Conservation (phyloP, 2,113 vertebrate genomes). For the Tetraodon nigroviridis region DNA sequence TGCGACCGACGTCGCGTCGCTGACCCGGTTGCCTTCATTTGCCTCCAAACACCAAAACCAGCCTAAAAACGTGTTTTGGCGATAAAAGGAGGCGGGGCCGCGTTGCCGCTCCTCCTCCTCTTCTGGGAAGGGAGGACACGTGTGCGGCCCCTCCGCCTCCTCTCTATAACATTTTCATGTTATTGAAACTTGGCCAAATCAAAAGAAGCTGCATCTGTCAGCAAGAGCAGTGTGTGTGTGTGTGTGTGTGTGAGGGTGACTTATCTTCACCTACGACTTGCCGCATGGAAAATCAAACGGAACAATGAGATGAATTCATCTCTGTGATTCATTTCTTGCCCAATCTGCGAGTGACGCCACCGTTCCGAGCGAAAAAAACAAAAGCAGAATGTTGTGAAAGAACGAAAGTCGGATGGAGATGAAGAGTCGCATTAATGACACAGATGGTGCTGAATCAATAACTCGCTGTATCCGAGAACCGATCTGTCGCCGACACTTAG, state of each 20-base stretch:
- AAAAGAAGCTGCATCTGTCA: conserved; percentile 60
- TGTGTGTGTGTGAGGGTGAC: conserved; percentile 1
- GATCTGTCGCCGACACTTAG: conserved; percentile 15
- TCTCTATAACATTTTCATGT: conserved; percentile 54
- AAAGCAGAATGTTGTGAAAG: conserved; percentile 25
- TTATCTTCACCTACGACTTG: conserved; percentile 2
- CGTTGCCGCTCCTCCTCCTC: conserved; percentile 58
- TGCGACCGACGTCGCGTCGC: no score
- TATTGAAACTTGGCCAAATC: conserved; percentile 67
- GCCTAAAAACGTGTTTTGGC: conserved; percentile 2
- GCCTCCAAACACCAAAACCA: conserved; percentile 28
- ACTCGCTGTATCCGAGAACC: conserved; percentile 25
- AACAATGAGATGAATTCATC: conserved; percentile 39
- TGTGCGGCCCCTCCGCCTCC: conserved; percentile 51
- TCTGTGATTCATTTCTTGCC: conserved; percentile 48
- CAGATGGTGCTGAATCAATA: conserved; percentile 21
- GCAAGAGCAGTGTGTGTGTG: conserved; percentile 38
- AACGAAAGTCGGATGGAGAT: conserved; percentile 48
- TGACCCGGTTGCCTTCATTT: conserved; percentile 29
- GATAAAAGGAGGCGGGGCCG: conserved; percentile 16
- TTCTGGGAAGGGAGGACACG: conserved; percentile 69
- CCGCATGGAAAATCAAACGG: conserved; percentile 33
- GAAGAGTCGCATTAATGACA: conserved; percentile 50
- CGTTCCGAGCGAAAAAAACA: conserved; percentile 37
- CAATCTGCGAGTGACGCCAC: conserved; percentile 55